Evolutionary conservation across 1,140 invertebrate genomes (phyloP), one percentile per base, ranked within the genome.

Genomic region (roundworm (Caenorhabditis elegans)): DNA sequence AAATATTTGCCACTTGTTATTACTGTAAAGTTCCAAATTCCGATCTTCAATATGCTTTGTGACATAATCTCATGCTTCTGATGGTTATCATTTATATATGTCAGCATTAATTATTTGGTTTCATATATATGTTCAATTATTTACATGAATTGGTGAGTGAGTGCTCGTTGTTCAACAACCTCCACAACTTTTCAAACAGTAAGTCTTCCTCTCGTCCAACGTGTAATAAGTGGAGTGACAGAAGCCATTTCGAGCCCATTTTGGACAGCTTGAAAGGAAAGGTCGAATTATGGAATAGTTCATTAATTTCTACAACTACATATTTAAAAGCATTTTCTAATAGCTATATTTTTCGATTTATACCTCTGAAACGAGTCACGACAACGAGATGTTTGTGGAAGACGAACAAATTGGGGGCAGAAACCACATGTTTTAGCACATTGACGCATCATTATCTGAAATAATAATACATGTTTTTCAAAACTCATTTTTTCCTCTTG

Each of bases 161-260:
- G 4, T 48, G 15, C 47, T n/a, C 19, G n/a, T 6, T 55, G 24
- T 26, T 70, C 34, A 70, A 34, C 60, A 70, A 2, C 2, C 60
- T 39, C 28, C 11, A 39, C 60, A 70, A 39, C 60, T 70, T 17
- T 70, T 70, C 34, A 0, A n/a, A 13, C 60, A 70, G 34, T 22
- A 70, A n/a, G 4, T 4, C 11, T 8, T 22, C 22, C 60, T 11
- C 60, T 70, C 60, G 11, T 70, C 60, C 31, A 70, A 15, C 1
- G 60, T 70, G n/a, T 70, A 70, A 22, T 70, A 70, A 13, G 60
- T 70, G 5, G 60, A 70, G n/a, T 70, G 60, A 19, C 60, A 70
- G 60, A 70, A 70, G 34, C 60, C 60, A 17, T 70, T 70, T 6
- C 34, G 60, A 22, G 60, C 60, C 60, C 60, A 70, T n/a, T 24